Evolutionary conservation across 1,140 invertebrate species (phyloP).

Genomic region (Philopotamus ludificatus): DNA sequence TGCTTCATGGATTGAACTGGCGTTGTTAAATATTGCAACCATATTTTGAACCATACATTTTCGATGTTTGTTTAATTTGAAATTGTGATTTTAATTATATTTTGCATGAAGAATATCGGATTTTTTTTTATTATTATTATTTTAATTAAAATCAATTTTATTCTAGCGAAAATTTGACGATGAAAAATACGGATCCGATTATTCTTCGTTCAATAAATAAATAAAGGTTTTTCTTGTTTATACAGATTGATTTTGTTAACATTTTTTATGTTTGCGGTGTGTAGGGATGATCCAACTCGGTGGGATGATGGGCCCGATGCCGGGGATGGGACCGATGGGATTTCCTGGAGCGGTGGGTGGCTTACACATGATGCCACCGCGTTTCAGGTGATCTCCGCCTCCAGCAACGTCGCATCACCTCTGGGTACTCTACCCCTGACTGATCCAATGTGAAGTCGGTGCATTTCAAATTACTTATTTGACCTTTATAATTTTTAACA

Average conservation of each 20-base stretch:
- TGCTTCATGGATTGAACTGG: slow-evolving; percentile 40
- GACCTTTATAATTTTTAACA: slow-evolving; percentile 10
- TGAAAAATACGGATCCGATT: too few species aligned
- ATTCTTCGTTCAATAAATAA: slow-evolving; percentile 17
- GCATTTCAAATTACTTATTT: slow-evolving; percentile 26
- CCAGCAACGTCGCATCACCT: slow-evolving; percentile 38
- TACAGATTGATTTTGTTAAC: not conserved
- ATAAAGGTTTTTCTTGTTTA: not conserved
- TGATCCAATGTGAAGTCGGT: slow-evolving; percentile 22
- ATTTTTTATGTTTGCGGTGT: slow-evolving; percentile 22
- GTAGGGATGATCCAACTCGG: slow-evolving; percentile 66
- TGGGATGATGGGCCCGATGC: slow-evolving; percentile 63
- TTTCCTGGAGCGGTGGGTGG: slow-evolving; percentile 36
- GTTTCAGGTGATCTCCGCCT: slow-evolving; percentile 73
- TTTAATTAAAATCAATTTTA: too few species aligned
- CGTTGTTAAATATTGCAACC: slow-evolving; percentile 41
- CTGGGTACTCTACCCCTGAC: slow-evolving; percentile 44
- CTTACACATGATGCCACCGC: slow-evolving; percentile 70
- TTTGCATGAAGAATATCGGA: slow-evolving; percentile 29
- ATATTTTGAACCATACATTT: slow-evolving; percentile 41
- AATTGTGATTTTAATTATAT: slow-evolving; percentile 32
- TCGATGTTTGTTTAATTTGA: slow-evolving; percentile 35
- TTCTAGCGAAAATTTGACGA: too few species aligned
- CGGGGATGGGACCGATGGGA: slow-evolving; percentile 45
- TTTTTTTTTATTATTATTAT: slow-evolving; percentile 10